Base-by-base conservation (phyloP, 2,797 vertebrate genomes). In the Emys orbicularis region DNA sequence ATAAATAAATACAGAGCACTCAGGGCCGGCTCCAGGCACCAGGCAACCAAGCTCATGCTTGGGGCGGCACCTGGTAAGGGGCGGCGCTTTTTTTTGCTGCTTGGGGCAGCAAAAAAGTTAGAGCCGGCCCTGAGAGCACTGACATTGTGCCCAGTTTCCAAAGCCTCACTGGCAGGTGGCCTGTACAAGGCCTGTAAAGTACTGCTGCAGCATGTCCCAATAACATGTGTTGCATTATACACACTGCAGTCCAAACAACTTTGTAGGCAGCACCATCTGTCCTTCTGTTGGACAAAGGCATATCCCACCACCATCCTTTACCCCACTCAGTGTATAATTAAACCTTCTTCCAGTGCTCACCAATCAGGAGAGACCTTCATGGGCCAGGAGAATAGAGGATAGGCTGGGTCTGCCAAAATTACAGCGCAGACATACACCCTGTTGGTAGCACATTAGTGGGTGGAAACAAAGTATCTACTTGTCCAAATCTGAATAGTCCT, bases 341-440 rank as follows among this genome's bases (percentile, higher is more conserved):
- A 52, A 31, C 59, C 61, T 84, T 77, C 88, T 93, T 90, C 90
- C 96, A 94, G 79, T 90, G 86, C 59, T 93, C 0, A 0, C 49
- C 18, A 56, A 1, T 0, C 65, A 68, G n/a, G 4, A 84, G 59
- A 54, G 52, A 52, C 15, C 0, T 0, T 49, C 6, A 31, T 6
- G 2, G 0, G 18, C 74, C 91, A 86, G 74, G 19, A 68, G 74
- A n/a, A 5, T 37, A 89, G 27, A 2, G 2, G 82, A 44, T n/a
- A 0, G 0, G 15, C 47, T 5, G 4, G 37, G 3, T 74, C 87
- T 95, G 84, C 84, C 88, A 57, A 52, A n/a, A 44, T 8, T 37
- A 89, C 81, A 84, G 83, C 44, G n/a, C 77, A 76, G 11, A 29
- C 57, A 68, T 0, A 8, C 5, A 2, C 72, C 18, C 50, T 37